phyloP scores from a whole-genome alignment of 2,888 invertebrate species.

The Drosophila tanythrix region DNA sequence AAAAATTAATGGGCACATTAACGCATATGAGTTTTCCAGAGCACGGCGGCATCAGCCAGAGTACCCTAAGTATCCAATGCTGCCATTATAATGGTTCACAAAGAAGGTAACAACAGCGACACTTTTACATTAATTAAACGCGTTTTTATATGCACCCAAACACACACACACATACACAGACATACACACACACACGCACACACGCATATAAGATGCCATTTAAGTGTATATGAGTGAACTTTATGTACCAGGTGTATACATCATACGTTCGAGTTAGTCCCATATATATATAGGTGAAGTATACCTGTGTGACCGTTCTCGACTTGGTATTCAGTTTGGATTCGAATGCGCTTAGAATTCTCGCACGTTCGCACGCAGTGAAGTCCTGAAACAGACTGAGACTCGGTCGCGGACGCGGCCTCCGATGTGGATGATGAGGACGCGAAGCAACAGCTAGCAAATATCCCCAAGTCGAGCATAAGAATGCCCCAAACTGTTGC shows the following conservation, averaged over 20 bases:
- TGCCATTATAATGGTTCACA: conserved; percentile 43
- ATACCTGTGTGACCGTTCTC: conserved; percentile 26
- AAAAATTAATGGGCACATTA: conserved; percentile 69
- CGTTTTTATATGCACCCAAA: conserved; percentile 70
- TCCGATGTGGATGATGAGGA: conserved; percentile 15
- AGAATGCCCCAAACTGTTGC: conserved; percentile 77
- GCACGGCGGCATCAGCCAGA: conserved; percentile 8
- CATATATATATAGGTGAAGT: conserved; percentile 32
- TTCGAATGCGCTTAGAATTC: conserved; percentile 38
- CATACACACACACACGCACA: background rate
- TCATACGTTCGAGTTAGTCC: conserved; percentile 47
- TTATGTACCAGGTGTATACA: conserved; percentile 54
- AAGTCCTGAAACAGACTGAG: conserved; percentile 76
- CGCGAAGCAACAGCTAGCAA: conserved; percentile 76
- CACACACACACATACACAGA: conserved; percentile 5
- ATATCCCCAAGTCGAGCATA: conserved; percentile 67
- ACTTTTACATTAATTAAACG: conserved; percentile 80
- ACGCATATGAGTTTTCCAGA: conserved; percentile 47
- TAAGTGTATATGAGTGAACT: conserved; percentile 15
- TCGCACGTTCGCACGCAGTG: conserved; percentile 75
- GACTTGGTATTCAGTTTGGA: conserved; percentile 29
- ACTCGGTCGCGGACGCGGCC: conserved; percentile 6
- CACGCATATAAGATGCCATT: conserved; percentile 18
- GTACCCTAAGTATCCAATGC: conserved; percentile 42
- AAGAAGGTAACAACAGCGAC: conserved; percentile 55